A percentile compares a stretch with the other conserved stretches of the same genome.
Conservation (phyloP, 2,797 vertebrate genomes). For the Karalla daura region DNA sequence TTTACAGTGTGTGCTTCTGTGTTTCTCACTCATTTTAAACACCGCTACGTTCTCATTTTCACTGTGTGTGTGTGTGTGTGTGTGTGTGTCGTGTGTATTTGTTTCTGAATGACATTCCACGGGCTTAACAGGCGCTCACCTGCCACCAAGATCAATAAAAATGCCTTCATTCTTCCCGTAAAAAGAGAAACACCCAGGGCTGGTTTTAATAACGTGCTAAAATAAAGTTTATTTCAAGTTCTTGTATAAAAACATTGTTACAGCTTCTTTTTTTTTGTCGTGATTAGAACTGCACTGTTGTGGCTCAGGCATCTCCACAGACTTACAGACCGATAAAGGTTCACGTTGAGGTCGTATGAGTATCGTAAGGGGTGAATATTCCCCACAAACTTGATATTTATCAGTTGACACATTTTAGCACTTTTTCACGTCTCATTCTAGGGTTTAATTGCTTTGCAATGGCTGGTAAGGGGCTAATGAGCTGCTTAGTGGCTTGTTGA, state of each 20-base stretch:
- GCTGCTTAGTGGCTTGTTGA: no score
- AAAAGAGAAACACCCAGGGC: constrained; percentile 53
- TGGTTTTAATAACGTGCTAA: constrained; percentile 58
- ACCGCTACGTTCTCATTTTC: constrained; percentile 85
- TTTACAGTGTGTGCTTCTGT: constrained; percentile 27
- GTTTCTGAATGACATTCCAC: constrained; percentile 42
- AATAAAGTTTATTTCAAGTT: constrained; percentile 56
- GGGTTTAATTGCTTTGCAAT: no score
- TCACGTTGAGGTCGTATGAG: no score
- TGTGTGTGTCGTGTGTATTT: constrained; percentile 23
- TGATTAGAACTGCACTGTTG: neutral
- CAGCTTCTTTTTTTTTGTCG: constrained; percentile 18
- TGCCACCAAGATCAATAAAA: constrained; percentile 57
- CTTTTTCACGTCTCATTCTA: no score
- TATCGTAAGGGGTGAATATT: no score
- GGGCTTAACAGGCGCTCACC: constrained; percentile 36
- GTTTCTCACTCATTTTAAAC: constrained; percentile 85
- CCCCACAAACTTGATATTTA: no score
- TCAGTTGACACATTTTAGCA: no score
- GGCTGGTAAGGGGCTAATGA: no score
- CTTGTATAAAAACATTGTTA: constrained; percentile 23
- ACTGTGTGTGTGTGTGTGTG: constrained; percentile 28
- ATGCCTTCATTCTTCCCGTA: constrained; percentile 54
- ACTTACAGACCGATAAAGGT: no score
- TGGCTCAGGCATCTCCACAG: neutral